Evolutionary conservation across 2,113 vertebrate genomes (phyloP), one percentile per base, ranked within the genome.

Genomic region (Penelope pileata): DNA sequence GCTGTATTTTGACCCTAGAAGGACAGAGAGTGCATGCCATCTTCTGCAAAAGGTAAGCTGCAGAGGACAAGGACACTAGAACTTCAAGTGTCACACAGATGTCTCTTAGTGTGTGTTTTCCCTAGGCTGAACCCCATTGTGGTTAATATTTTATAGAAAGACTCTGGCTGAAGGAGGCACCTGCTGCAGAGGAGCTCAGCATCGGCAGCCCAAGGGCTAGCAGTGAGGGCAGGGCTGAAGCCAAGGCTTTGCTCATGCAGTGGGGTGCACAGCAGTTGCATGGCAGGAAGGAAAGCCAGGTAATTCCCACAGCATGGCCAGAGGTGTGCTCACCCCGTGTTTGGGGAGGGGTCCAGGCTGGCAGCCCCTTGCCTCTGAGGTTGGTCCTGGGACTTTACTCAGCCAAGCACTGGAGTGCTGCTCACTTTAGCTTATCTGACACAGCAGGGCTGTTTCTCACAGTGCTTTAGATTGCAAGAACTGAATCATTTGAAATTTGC

Each of bases 161-260:
- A 18, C 70, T 76, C 43, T 10, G 3, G 56, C 32, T 67, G 43
- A 36, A 42, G n/a, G 18, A 42, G 10, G 36, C 12, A 45, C 13
- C 13, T 75, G 4, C 38, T 77, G 60, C 43, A 85, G 75, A 82
- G 42, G 50, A 70, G 59, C 73, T 59, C 8, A 14, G 9, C 32
- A 15, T 84, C 12, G 32, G 38, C 32, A n/a, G 50, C 32, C 29
- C 32, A 43, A 73, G 53, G 36, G 27, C 19, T 14, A 2, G 3
- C 43, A n/a, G 47, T 70, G 45, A 14, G 29, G 27, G 54, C 40
- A 66, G 67, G 43, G 68, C 45, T 23, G 66, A 47, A 90, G 12
- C 51, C 34, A 36, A 3, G 38, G 3, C 18, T 74, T 82, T 7
- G 2, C 19, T 32, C 0, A 0, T 38, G 16, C 48, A 34, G 2